Percentiles rank a stretch among this genome's conserved stretches.
Conservation (phyloP, 1,140 invertebrate species). For the Sycophila sp. region DNA sequence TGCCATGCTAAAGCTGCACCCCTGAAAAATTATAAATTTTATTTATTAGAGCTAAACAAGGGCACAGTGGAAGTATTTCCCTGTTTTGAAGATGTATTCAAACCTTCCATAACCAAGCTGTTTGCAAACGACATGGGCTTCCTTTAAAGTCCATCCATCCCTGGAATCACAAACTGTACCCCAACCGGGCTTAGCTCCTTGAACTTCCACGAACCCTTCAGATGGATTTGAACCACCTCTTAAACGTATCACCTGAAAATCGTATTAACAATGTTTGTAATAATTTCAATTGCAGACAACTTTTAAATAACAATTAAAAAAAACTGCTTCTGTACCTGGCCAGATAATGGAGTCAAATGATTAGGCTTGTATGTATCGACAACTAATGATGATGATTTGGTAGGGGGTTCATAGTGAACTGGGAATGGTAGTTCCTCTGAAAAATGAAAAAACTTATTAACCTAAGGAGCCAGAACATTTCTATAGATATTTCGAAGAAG, state of each 20-base stretch:
- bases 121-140: conserved; percentile 69
- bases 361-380: conserved; percentile 34
- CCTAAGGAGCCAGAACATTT: too few relatives aligned
- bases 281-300: neutral
- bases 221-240: conserved; percentile 64
- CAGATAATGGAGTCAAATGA: conserved; percentile 53
- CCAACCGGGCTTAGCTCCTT: conserved; percentile 63
- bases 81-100: too few relatives aligned
- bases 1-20: conserved; percentile 68
- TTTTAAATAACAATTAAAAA: neutral
- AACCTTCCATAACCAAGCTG: conserved; percentile 69
- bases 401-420: conserved; percentile 51
- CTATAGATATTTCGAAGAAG: too few relatives aligned
- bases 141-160: conserved; percentile 65
- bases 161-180: conserved; percentile 67
- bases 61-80: too few relatives aligned
- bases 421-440: conserved; percentile 59
- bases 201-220: conserved; percentile 69
- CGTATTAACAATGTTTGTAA: neutral
- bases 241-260: conserved; percentile 63
- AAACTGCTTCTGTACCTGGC: conserved; percentile 51
- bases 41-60: too few relatives aligned
- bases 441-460: too few relatives aligned
- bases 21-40: conserved; percentile 48
- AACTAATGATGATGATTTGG: conserved; percentile 42